Percentiles rank a stretch among this genome's conserved stretches.
phyloP scores from a whole-genome alignment of 2,888 invertebrate species.

The Athripsodes cinereus region DNA sequence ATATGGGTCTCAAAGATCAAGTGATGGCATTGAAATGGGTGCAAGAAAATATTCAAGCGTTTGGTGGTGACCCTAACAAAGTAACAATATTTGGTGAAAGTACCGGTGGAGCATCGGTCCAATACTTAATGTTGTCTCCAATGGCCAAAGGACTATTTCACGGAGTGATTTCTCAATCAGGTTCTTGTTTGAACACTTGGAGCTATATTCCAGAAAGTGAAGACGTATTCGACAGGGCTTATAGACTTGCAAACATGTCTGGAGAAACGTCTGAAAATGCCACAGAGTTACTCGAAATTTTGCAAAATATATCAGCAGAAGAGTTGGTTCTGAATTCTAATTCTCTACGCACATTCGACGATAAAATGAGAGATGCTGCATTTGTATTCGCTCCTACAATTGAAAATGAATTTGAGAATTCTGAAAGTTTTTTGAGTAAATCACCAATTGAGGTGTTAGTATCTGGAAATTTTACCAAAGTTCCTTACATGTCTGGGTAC shows the following conservation, averaged over 20 bases:
- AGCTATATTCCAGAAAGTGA: slow-evolving; percentile 35
- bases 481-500: slow-evolving; percentile 48
- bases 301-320: slow-evolving; percentile 36
- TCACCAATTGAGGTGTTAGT: slow-evolving; percentile 38
- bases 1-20: slow-evolving; percentile 39
- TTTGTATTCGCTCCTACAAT: slow-evolving; percentile 49
- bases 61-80: slow-evolving; percentile 45
- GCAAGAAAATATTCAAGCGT: slow-evolving; percentile 42
- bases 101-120: slow-evolving; percentile 47
- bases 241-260: slow-evolving; percentile 35
- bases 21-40: slow-evolving; percentile 50
- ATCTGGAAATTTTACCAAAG: slow-evolving; percentile 42
- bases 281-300: slow-evolving; percentile 34
- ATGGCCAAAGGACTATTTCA: slow-evolving; percentile 48
- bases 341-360: slow-evolving; percentile 31
- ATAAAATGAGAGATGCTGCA: slow-evolving; percentile 37
- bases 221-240: slow-evolving; percentile 33
- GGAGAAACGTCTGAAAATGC: slow-evolving; percentile 32
- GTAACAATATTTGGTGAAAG: slow-evolving; percentile 51
- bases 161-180: slow-evolving; percentile 51
- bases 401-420: slow-evolving; percentile 36
- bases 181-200: slow-evolving; percentile 46
- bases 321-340: slow-evolving; percentile 38
- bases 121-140: slow-evolving; percentile 42
- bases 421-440: slow-evolving; percentile 43